Conservation (phyloP, 2,113 vertebrate genomes). For the Tragulus kanchil region DNA sequence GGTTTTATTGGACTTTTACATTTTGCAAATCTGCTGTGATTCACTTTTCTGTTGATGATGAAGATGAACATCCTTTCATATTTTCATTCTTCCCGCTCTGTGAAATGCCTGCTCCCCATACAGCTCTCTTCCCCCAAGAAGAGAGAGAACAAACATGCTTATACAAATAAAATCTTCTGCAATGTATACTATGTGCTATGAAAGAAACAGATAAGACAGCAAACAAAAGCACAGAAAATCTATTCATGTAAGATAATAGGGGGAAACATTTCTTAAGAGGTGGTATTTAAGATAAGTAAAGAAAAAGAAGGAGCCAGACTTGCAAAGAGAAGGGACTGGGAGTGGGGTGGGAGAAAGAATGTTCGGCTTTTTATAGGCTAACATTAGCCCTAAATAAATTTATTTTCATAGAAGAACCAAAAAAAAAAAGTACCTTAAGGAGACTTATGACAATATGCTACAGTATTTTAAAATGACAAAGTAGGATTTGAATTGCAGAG, state of each 20-base stretch:
- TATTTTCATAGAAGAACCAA: not conserved
- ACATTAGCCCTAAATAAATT: not conserved
- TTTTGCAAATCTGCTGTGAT: not conserved
- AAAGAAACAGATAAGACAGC: not conserved
- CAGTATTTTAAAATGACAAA: constrained; percentile 3
- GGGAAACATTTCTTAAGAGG: not conserved
- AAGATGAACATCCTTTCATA: not conserved
- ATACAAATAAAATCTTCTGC: not conserved
- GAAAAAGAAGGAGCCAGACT: not conserved
- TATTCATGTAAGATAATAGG: not conserved
- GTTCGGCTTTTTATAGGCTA: not conserved
- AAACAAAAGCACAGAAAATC: not conserved
- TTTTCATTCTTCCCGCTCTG: not conserved
- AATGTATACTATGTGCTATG: not conserved
- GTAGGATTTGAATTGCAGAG: not conserved
- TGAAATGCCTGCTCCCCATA: not conserved
- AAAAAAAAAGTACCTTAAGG: not conserved
- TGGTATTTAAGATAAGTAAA: not conserved
- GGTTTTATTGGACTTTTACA: not conserved
- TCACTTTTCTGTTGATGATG: not conserved
- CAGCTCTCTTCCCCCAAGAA: not conserved
- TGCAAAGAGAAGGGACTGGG: not conserved
- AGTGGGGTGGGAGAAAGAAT: not conserved
- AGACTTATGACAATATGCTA: not conserved
- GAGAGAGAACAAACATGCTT: not conserved